Conservation (phyloP, 1,140 invertebrate genomes). For the Trissolcus basalis region DNA sequence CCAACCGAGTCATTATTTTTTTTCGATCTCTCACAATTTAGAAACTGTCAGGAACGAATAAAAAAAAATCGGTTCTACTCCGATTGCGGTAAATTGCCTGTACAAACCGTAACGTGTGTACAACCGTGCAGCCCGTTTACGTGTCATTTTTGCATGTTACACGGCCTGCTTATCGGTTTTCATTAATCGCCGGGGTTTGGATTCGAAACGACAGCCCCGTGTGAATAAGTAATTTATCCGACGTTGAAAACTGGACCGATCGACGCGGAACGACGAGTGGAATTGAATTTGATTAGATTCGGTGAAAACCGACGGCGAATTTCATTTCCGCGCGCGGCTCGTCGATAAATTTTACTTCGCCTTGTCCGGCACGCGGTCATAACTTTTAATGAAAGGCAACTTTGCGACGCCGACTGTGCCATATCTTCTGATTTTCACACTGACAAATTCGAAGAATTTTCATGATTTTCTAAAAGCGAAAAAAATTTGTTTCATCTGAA, state of each 20-base stretch:
- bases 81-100: neutral
- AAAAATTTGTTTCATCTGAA: no score
- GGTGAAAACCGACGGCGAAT: conserved; percentile 32
- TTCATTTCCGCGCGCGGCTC: conserved; percentile 31
- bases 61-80: neutral
- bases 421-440: no score
- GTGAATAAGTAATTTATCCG: conserved; percentile 36
- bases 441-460: no score
- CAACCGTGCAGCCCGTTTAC: neutral
- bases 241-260: conserved; percentile 20
- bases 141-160: neutral
- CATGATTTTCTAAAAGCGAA: no score
- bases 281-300: conserved; percentile 47
- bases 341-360: conserved; percentile 27
- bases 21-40: no score
- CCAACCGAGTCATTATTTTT: no score
- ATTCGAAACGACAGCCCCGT: conserved; percentile 11
- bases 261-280: conserved; percentile 10
- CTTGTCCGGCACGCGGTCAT: conserved; percentile 30
- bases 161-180: conserved; percentile 16
- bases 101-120: neutral
- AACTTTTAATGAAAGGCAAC: conserved; percentile 27
- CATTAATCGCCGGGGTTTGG: conserved; percentile 1
- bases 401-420: no score
- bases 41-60: no score